Evolutionary conservation across 2,113 vertebrate species (phyloP), one percentile per base, ranked within the genome.

Genomic region (Aphelocoma coerulescens): DNA sequence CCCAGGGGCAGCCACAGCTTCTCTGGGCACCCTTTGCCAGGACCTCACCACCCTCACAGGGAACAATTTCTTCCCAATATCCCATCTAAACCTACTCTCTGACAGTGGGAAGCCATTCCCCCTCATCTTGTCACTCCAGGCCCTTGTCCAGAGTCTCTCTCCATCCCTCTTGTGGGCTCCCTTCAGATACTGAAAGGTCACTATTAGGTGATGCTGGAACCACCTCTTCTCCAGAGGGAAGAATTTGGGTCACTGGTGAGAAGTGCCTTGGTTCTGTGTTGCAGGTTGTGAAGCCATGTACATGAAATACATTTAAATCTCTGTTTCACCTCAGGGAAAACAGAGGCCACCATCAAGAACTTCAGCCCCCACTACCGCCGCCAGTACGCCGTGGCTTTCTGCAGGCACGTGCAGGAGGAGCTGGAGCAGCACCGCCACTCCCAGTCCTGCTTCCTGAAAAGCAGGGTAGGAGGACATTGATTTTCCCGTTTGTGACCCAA

Each of bases 321-420:
- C 62, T 80, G 2, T 97, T 90, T 95, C 37, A 32, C 95, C 97
- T 72, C 96, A 99, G 99, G 95, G 9, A 98, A 98, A 91, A 98
- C 98, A 6, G 98, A 99, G 88, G 98, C 98, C 1, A 94, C 96
- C 90, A 97, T 99, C 91, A 98, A 97, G 85, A 98, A 97, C 81
- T 99, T 99, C 95, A 96, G 98, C 57, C 97, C 98, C 1, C 98
- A 98, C 95, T 99, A 99, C 97, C 98, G 88, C 61, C 98, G 98
- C 41, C 99, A 99, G 94, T 98, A 98, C 4, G 93, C 96, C 0
- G 98, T 99, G 97, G 98, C 98, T 39, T 98, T 98, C 66, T 98
- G 99, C 96, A 96, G 95, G 58, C 96, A 99, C 1, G 85, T 99
- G 9, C 98, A 98, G 71, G 98, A 98, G 52, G 98, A 99, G 15